phyloP scores from a whole-genome alignment of 23 tunicate genomes.

The Botrylloides violaceus region DNA sequence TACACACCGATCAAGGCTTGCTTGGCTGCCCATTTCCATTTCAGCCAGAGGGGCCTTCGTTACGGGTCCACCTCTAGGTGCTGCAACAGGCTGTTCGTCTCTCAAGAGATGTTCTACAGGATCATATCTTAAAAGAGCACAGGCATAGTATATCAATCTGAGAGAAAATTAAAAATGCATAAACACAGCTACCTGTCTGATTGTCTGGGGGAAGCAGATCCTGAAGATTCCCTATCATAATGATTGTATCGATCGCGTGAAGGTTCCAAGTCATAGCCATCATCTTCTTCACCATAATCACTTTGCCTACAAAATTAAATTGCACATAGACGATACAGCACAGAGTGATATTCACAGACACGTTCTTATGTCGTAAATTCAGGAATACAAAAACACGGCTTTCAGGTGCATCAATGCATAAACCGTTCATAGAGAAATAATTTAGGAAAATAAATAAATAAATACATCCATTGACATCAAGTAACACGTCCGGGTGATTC shows the following conservation, averaged over 20 bases:
- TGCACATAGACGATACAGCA: too few species aligned
- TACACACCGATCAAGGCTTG: constrained; percentile 61
- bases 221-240: constrained; percentile 15
- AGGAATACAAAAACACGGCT: too few species aligned
- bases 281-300: constrained; percentile 60
- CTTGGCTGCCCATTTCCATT: constrained; percentile 82
- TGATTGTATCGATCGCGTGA: neutral
- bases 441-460: too few species aligned
- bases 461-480: too few species aligned
- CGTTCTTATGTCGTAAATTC: too few species aligned
- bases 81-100: constrained; percentile 53
- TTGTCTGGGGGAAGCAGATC: constrained; percentile 17
- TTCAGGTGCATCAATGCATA: too few species aligned
- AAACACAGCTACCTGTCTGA: neutral
- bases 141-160: neutral
- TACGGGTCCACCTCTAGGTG: constrained; percentile 31
- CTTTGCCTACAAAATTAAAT: constrained; percentile 35
- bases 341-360: too few species aligned
- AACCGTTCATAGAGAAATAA: too few species aligned
- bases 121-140: constrained; percentile 8
- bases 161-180: neutral
- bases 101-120: constrained; percentile 2
- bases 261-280: constrained; percentile 68
- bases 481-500: too few species aligned
- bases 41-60: constrained; percentile 74